Conservation (phyloP, 2,888 invertebrate species). For the Sminthurinus aureus region DNA sequence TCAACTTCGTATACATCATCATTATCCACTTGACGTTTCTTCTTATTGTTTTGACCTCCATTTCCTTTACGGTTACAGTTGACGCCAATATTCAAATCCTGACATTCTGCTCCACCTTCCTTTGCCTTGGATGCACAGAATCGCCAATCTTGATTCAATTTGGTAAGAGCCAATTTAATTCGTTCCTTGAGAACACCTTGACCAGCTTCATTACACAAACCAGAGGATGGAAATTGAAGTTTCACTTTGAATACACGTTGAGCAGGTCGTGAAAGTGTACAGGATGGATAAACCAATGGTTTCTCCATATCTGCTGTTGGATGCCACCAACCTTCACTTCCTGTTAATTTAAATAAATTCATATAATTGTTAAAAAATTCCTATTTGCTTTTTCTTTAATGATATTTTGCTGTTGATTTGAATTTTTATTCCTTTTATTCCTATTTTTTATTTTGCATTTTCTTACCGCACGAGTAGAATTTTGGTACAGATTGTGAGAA, state of each 20-base stretch:
- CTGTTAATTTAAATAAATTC: too few species aligned
- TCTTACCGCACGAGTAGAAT: constrained; percentile 86
- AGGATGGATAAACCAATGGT: constrained; percentile 88
- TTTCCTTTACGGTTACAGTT: constrained; percentile 79
- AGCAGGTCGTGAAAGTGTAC: constrained; percentile 90
- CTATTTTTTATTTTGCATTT: too few species aligned
- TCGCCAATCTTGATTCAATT: constrained; percentile 94
- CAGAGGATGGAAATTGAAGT: constrained; percentile 96
- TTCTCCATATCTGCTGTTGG: constrained; percentile 82
- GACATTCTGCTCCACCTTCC: constrained; percentile 77
- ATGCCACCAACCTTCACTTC: constrained; percentile 98
- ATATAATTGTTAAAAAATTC: too few species aligned
- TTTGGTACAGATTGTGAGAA: constrained; percentile 95
- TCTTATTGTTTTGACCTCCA: constrained; percentile 68
- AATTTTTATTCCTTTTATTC: too few species aligned
- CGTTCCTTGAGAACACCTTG: constrained; percentile 90
- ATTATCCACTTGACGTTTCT: constrained; percentile 68
- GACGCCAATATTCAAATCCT: constrained; percentile 87
- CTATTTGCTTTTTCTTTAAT: too few species aligned
- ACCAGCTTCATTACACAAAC: constrained; percentile 93
- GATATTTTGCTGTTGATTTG: too few species aligned
- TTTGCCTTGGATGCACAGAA: constrained; percentile 89
- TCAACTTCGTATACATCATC: constrained; percentile 81
- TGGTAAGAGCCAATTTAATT: constrained; percentile 86
- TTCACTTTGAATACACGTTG: constrained; percentile 92